Evolutionary conservation across 2,888 invertebrate species (phyloP).

Genomic region (Meganola albula): DNA sequence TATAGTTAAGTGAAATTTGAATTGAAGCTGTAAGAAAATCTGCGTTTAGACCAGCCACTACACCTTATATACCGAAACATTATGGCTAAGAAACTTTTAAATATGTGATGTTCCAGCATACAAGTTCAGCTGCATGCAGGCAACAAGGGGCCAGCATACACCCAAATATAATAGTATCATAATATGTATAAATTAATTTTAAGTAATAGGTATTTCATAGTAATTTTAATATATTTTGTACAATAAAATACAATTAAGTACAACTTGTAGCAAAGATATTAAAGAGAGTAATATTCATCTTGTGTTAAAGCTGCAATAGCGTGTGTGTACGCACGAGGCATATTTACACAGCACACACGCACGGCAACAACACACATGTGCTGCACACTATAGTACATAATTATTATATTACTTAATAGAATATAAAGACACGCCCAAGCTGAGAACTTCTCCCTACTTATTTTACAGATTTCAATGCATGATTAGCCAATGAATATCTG

Average conservation of each 20-base stretch:
- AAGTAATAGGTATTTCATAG: conserved; percentile 75
- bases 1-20: conserved; percentile 74
- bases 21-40: conserved; percentile 78
- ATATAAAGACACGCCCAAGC: conserved; percentile 76
- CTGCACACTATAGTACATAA: conserved; percentile 75
- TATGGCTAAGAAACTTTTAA: conserved; percentile 70
- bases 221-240: conserved; percentile 83
- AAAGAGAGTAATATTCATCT: conserved; percentile 78
- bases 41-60: conserved; percentile 77
- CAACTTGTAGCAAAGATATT: conserved; percentile 83
- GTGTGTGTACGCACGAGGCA: conserved; percentile 77
- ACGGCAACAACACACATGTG: conserved; percentile 70
- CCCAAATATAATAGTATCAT: conserved; percentile 69
- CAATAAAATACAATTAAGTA: conserved; percentile 83
- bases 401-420: conserved; percentile 74
- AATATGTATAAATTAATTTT: conserved; percentile 63
- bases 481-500: conserved; percentile 77
- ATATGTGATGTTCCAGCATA: conserved; percentile 75
- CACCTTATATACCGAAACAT: conserved; percentile 75
- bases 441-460: conserved; percentile 68
- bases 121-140: conserved; percentile 75
- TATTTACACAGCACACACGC: conserved; percentile 77
- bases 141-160: conserved; percentile 73
- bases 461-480: conserved; percentile 77
- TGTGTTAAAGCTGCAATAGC: conserved; percentile 76